Base-by-base conservation (phyloP, 1,140 invertebrate genomes). In the Ceratitis capitata region DNA sequence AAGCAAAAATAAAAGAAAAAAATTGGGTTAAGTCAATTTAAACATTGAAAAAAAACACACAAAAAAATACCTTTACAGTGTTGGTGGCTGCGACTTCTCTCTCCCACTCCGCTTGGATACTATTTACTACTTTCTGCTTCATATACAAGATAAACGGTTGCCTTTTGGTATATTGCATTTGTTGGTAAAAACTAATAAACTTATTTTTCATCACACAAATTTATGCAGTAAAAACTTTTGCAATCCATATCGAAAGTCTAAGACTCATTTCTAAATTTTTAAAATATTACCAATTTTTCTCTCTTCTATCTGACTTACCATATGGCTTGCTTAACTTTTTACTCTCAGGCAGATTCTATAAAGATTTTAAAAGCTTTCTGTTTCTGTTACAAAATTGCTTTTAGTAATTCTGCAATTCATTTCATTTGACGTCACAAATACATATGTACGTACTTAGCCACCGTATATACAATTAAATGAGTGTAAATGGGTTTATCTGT, bases 11-110 rank as follows among this genome's bases (percentile, higher is more conserved):
- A 78, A 78, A 78, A 6, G 23, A 19, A 74, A 78, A 64, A 78
- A 78, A 78, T 78, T 78, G 69, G 69, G 69, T 78, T 78, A 61
- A 26, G 56, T 61, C 56, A 61, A 78, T 78, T 78, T n/a, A 45
- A 69, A 78, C 69, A 78, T 78, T 42, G 26, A 45, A 78, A 45
- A 78, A 35, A 19, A 19, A 10, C 4, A 53, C n/a, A 14, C 32
- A 78, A 35, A 19, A 19, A 10, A 19, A 53, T 16, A 14, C 32
- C 39, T 35, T 29, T 69, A 29, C 61, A 35, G 7, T 69, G 61
- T 5, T 53, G 51, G 29, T 26, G 9, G 29, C 58, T 32, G 9
- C 58, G 23, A 61, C 29, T 61, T 32, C 58, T 49, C 7, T 14
- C 14, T 23, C 26, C 26, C 29, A 9, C 58, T 61, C 1, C 7